phyloP scores from a whole-genome alignment of 2,113 vertebrate species.

The Spheniscus mendiculus region DNA sequence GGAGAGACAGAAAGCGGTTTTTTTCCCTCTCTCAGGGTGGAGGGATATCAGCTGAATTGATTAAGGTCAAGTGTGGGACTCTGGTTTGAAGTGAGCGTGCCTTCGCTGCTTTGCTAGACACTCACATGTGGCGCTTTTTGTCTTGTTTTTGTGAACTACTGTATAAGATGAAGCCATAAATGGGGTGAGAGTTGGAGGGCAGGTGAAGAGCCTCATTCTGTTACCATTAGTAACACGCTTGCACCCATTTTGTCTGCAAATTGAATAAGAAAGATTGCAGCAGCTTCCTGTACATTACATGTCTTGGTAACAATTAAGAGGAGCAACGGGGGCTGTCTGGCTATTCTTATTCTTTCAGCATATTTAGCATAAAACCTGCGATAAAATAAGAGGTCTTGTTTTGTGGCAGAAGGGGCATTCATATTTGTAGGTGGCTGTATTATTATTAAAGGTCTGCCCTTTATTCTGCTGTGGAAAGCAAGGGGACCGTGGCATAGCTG shows the following conservation, averaged over 20 bases:
- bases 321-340: background rate
- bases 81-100: background rate
- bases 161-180: background rate
- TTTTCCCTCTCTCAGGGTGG: background rate
- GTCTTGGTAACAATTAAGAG: slow-evolving; percentile 10
- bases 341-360: background rate
- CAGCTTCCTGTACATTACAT: background rate
- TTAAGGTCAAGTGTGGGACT: background rate
- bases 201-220: slow-evolving; percentile 39
- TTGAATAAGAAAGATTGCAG: background rate
- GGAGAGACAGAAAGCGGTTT: background rate
- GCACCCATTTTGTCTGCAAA: slow-evolving; percentile 17
- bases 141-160: slow-evolving; percentile 24
- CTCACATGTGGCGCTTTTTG: background rate
- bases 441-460: background rate
- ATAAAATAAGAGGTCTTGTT: slow-evolving; percentile 12
- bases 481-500: fast-evolving
- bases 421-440: background rate
- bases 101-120: background rate
- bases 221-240: slow-evolving; percentile 46
- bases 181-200: slow-evolving; percentile 42
- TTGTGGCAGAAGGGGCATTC: background rate
- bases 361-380: background rate
- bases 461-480: background rate
- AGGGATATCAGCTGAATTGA: slow-evolving; percentile 10